Evolutionary conservation across 2,888 invertebrate genomes (phyloP).

Genomic region (Drosophila bunnanda): DNA sequence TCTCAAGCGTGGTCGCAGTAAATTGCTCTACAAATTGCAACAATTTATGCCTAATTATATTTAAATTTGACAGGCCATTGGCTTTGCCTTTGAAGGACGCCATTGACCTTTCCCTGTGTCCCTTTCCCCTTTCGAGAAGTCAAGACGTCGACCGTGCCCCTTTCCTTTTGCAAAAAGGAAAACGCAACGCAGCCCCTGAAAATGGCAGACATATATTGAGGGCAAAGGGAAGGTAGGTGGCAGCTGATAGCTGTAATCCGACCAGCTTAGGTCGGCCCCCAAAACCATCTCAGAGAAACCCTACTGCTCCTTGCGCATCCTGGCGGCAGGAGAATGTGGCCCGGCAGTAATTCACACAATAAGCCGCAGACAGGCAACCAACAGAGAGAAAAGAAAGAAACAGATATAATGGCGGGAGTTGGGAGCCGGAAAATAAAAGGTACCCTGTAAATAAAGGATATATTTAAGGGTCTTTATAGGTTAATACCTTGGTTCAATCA

Average conservation of each 20-base stretch:
- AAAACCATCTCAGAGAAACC: conserved; percentile 26
- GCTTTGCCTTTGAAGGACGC: conserved; percentile 2
- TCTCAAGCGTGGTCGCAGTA: conserved; percentile 27
- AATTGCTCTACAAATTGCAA: conserved; percentile 67
- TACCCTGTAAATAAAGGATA: conserved; percentile 1
- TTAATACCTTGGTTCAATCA: too few relatives aligned
- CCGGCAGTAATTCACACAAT: conserved; percentile 69
- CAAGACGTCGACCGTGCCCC: conserved; percentile 21
- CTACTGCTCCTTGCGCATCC: conserved; percentile 18
- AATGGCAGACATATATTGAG: not conserved
- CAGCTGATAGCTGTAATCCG: conserved; percentile 53
- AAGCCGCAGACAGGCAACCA: conserved; percentile 66
- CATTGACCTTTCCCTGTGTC: conserved; percentile 25
- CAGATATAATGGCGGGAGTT: conserved; percentile 18
- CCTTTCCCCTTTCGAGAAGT: not conserved
- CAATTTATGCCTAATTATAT: conserved; percentile 76
- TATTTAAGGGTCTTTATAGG: too few relatives aligned
- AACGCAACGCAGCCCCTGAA: not conserved
- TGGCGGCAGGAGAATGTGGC: conserved; percentile 24
- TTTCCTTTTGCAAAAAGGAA: not conserved
- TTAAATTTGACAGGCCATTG: conserved; percentile 61
- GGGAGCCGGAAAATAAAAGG: not conserved
- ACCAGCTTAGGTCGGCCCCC: conserved; percentile 14
- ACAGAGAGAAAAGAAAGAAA: conserved; percentile 22
- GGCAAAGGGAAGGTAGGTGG: conserved; percentile 3